Conservation (phyloP, 2,113 vertebrate genomes). For the Maccullochella peelii region DNA sequence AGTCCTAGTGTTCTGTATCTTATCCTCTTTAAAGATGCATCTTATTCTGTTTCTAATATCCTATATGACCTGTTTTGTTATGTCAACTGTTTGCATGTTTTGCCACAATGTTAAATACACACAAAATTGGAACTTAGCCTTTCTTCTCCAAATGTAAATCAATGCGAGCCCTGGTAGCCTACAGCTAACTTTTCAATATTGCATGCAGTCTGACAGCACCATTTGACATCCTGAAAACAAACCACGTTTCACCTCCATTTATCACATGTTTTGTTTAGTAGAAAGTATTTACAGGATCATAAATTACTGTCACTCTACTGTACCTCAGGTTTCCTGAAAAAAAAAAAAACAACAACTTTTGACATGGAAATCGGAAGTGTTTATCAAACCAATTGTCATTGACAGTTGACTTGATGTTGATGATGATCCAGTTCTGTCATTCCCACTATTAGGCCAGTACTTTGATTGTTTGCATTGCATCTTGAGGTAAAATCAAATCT, state of each 20-base stretch:
- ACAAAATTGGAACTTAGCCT: neutral
- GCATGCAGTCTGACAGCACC: constrained; percentile 39
- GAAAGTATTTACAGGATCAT: constrained; percentile 1
- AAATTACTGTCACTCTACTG: constrained; percentile 10
- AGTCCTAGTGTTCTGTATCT: neutral
- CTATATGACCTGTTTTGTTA: neutral
- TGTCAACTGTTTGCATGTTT: neutral
- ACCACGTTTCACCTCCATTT: constrained; percentile 27
- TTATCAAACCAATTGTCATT: neutral
- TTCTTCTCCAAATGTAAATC: constrained; percentile 33
- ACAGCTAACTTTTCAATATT: constrained; percentile 55
- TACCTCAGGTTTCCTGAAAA: neutral
- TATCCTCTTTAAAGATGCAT: neutral
- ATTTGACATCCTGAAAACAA: constrained; percentile 45
- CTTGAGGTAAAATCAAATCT: neutral
- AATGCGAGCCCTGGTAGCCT: neutral
- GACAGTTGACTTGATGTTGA: neutral
- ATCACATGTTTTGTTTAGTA: constrained; percentile 5
- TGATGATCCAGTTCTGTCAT: neutral
- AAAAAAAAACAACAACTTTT: too few species aligned
- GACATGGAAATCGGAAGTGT: neutral
- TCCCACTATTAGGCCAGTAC: neutral
- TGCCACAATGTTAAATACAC: neutral
- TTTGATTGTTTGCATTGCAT: neutral
- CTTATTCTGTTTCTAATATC: neutral